Evolutionary conservation across 1,140 invertebrate species (phyloP).

Genomic region (Hycleus phaleratus): DNA sequence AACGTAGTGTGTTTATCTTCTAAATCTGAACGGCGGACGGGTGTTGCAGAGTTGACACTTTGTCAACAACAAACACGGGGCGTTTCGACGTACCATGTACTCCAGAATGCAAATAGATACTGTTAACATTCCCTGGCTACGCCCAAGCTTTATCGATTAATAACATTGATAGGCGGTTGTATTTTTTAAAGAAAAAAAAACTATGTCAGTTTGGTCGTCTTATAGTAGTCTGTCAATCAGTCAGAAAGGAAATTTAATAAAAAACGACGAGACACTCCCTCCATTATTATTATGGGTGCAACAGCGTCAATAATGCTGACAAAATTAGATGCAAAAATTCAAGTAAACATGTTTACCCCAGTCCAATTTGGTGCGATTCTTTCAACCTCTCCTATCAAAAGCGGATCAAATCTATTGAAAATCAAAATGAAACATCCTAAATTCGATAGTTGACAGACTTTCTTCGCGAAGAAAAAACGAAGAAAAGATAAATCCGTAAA

Average conservation of each 20-base stretch:
- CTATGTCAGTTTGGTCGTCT: constrained; percentile 1
- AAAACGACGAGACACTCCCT: constrained; percentile 1
- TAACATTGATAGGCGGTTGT: constrained; percentile 11
- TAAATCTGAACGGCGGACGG: constrained; percentile 16
- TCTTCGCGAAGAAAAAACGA: no score
- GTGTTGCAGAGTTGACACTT: constrained; percentile 16
- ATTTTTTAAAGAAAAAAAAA: constrained; percentile 1
- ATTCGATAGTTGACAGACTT: no score
- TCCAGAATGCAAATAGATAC: constrained; percentile 21
- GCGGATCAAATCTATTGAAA: no score
- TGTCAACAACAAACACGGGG: constrained; percentile 22
- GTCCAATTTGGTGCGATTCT: no score
- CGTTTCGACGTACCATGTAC: constrained; percentile 17
- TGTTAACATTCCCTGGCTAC: constrained; percentile 23
- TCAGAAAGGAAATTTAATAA: constrained; percentile 6
- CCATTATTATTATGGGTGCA: no score
- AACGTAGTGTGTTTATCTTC: constrained; percentile 12
- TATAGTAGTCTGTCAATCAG: constrained; percentile 16
- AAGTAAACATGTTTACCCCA: constrained; percentile 7
- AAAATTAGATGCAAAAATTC: not conserved
- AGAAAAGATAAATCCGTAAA: no score
- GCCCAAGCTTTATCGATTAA: constrained; percentile 21
- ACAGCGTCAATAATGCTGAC: no score
- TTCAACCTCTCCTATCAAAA: no score
- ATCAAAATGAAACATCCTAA: no score